Conservation (phyloP, 2,113 vertebrate genomes). For the Melanocharis versteri region DNA sequence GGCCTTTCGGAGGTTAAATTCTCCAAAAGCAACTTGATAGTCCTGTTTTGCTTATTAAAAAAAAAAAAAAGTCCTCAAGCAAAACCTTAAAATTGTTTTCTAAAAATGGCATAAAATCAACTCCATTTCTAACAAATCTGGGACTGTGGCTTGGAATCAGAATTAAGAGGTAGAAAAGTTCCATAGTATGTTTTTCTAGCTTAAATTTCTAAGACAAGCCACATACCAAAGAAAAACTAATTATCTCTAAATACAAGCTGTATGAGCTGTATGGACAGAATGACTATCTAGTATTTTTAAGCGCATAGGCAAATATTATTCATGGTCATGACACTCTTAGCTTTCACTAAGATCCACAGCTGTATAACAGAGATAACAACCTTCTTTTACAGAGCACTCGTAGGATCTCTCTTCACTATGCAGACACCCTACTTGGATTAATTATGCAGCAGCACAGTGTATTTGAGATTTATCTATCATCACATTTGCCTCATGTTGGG, state of each 20-base stretch:
- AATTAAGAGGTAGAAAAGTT: not conserved
- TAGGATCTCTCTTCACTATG: not conserved
- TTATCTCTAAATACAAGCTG: not conserved
- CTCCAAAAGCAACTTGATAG: not conserved
- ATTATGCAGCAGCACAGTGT: not conserved
- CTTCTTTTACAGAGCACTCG: not conserved
- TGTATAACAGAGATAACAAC: not conserved
- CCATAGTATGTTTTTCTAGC: not conserved
- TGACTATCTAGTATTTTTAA: not conserved
- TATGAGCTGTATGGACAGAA: not conserved
- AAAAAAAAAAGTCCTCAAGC: not conserved
- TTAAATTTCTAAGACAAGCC: not conserved
- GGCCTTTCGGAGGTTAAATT: not conserved
- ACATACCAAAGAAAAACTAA: not conserved
- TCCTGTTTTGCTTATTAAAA: not conserved
- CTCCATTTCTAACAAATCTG: not conserved
- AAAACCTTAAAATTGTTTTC: not conserved
- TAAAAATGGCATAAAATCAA: not conserved
- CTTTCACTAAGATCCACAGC: not conserved
- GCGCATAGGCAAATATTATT: not conserved
- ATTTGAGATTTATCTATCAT: not conserved
- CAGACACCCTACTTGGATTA: not conserved
- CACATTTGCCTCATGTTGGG: not conserved
- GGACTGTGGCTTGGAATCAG: not conserved
- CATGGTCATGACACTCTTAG: not conserved